Evolutionary conservation across 2,888 invertebrate genomes (phyloP).

Genomic region (Drosophila emarginata): DNA sequence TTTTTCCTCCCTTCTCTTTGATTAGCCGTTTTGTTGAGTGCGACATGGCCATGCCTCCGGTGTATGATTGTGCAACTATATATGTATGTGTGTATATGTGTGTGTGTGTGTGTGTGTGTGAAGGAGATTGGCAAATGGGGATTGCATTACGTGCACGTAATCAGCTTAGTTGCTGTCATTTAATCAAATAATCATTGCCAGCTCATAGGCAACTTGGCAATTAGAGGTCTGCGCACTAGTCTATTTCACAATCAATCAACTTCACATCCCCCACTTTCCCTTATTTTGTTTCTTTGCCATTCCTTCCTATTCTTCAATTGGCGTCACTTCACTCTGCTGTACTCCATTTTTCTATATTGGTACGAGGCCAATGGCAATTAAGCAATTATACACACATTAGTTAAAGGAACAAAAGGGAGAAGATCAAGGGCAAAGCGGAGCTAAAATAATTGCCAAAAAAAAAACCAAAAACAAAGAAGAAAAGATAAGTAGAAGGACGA

Average conservation of each 20-base stretch:
- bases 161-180: constrained; percentile 58
- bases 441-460: no score
- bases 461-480: no score
- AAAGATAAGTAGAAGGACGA: no score
- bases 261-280: no score
- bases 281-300: no score
- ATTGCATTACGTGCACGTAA: constrained; percentile 58
- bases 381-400: constrained; percentile 3
- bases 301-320: neutral
- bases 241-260: neutral
- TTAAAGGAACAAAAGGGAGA: neutral
- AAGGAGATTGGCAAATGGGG: constrained; percentile 4
- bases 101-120: constrained; percentile 5
- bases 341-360: neutral
- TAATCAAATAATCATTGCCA: constrained; percentile 61
- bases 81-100: no score
- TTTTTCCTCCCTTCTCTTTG: neutral
- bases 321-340: neutral
- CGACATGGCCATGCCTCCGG: neutral
- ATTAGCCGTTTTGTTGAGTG: constrained; percentile 17
- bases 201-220: constrained; percentile 18
- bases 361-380: neutral
- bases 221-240: neutral
- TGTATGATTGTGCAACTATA: neutral
- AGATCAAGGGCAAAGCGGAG: no score